Base-by-base conservation (phyloP, 2,113 vertebrate genomes). In the Odocoileus hemionus region DNA sequence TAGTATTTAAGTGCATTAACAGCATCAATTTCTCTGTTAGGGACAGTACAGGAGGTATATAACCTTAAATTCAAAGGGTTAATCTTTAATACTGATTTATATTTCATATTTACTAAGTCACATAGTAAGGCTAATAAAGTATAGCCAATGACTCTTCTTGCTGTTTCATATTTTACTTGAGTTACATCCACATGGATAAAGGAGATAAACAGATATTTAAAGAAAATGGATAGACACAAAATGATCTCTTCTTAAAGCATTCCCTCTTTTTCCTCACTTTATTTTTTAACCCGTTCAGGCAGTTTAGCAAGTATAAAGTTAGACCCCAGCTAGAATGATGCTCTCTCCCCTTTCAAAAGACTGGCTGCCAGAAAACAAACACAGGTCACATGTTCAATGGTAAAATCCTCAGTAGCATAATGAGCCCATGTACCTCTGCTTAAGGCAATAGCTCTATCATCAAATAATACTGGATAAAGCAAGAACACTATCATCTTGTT, bases 401-500 rank as follows among this genome's bases (percentile, higher is more conserved):
- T 28, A 76, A 94, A 94, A 60, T 60, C 23, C 61, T 14, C 78
- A 82, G 10, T 57, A 88, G 47, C 57, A 30, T 43, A 74, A 74
- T 30, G 84, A 95, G 58, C 12, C 50, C 57, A 43, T 70, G 7
- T 1, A 45, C 11, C n/a, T 83, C 6, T 83, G 33, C 76, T 85
- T 74, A 43, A 91, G 54, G 55, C 92, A 93, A 90, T 25, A 47
- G 78, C 6, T 54, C 19, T 25, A 93, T n/a, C 82, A 92, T 60
- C 17, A 76, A 88, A 55, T 86, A 95, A 64, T 12, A 52, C 1
- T 52, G 55, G 43, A 78, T 45, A 88, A 96, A 64, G 55, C 45
- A 97, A 91, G 25, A 67, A 96, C 30, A 25, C 3, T 97, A 55
- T 25, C 45, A 96, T 92, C 74, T 96, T 85, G 39, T 92, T 80